Conservation (phyloP, 1,140 invertebrate genomes). For the Drosophila willistoni region DNA sequence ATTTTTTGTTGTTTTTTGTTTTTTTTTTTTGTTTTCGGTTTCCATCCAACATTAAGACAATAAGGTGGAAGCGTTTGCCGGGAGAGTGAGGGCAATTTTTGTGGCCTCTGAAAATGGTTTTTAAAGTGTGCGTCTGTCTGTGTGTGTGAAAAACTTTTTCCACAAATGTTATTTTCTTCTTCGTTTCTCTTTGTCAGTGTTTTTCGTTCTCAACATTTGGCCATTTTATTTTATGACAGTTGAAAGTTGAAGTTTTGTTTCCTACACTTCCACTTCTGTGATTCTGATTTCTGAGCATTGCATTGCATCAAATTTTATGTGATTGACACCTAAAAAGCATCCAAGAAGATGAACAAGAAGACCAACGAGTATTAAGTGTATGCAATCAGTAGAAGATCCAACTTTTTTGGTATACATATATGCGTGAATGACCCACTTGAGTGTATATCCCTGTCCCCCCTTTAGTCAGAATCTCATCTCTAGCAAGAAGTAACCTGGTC, state of each 20-base stretch:
- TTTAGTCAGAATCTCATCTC: background rate
- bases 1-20: slow-evolving; percentile 10
- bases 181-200: background rate
- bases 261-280: background rate
- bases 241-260: slow-evolving; percentile 25
- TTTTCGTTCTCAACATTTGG: slow-evolving; percentile 22
- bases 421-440: background rate
- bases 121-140: slow-evolving; percentile 21
- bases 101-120: slow-evolving; percentile 37
- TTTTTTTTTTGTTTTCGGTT: background rate
- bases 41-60: slow-evolving; percentile 46
- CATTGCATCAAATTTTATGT: slow-evolving; percentile 47
- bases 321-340: slow-evolving; percentile 43
- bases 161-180: slow-evolving; percentile 10
- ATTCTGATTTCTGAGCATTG: slow-evolving; percentile 9
- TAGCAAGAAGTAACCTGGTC: background rate
- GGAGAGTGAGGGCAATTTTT: slow-evolving; percentile 32
- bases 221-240: slow-evolving; percentile 49
- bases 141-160: slow-evolving; percentile 31
- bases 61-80: slow-evolving; percentile 9
- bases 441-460: background rate
- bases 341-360: slow-evolving; percentile 8
- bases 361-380: slow-evolving; percentile 23
- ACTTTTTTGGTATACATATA: background rate
- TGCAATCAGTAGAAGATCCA: slow-evolving; percentile 24